phyloP scores from a whole-genome alignment of 1,140 invertebrate species.

The Anoplolepis gracilipes region DNA sequence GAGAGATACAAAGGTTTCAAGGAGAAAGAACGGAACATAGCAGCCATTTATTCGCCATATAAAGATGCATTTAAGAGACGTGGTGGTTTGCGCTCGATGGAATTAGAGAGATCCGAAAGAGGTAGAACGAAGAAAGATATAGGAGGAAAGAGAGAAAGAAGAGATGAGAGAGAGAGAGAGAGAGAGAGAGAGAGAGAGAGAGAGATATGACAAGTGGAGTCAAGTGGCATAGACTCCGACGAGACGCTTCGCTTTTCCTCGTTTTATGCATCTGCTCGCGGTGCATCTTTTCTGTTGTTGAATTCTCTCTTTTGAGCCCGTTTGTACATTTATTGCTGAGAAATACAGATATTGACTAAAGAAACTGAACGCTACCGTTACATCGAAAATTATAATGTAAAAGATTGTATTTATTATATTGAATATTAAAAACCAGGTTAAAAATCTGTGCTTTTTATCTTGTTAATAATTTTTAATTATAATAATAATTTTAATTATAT shows the following conservation, averaged over 20 bases:
- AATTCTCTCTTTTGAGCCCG: neutral
- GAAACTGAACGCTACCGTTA: neutral
- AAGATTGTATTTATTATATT: neutral
- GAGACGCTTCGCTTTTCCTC: slow-evolving; percentile 60
- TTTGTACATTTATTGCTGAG: neutral
- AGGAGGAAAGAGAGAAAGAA: neutral
- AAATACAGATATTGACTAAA: neutral
- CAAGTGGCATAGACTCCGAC: slow-evolving; percentile 78
- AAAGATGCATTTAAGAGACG: slow-evolving; percentile 43
- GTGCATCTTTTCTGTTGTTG: slow-evolving; percentile 14
- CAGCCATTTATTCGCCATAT: slow-evolving; percentile 33
- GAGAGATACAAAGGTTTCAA: neutral
- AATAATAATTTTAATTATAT: no score
- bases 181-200: slow-evolving; percentile 3
- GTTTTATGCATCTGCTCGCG: slow-evolving; percentile 27
- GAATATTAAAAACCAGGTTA: neutral
- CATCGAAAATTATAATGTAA: neutral
- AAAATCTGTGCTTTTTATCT: neutral
- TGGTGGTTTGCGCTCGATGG: neutral
- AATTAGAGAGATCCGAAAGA: neutral
- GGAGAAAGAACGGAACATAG: slow-evolving; percentile 21
- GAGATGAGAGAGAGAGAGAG: neutral
- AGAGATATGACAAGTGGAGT: slow-evolving; percentile 77
- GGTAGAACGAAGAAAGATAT: neutral
- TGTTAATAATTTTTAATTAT: neutral